Evolutionary conservation across 2,888 invertebrate genomes (phyloP), one percentile per base, ranked within the genome.

Genomic region (Erebia ligea): DNA sequence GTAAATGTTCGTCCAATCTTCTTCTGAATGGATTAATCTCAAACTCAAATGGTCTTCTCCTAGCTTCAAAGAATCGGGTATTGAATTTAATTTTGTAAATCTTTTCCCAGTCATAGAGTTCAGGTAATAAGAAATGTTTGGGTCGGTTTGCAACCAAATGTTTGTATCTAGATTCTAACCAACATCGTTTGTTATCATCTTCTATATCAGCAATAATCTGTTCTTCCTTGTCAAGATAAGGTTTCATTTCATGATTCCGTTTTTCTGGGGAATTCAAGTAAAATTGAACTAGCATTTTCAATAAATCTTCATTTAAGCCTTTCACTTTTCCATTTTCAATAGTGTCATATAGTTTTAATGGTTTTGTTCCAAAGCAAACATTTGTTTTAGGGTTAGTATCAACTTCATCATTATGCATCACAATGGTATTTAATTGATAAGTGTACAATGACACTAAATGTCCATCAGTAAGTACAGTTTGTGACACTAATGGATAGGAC

Each of bases 401-500:
- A n/a, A 94, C 88, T 78, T 95, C 84, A 76, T 96, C 94, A 45
- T 94, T 90, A 80, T 97, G 95, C 77, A 97, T 87, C 15, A 95
- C 82, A 50, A 95, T 94, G 0, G 98, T 99, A 85, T 99, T 99
- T 70, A 99, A 88, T 86, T 99, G 99, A 84, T 99, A 99, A 15
- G 96, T 95, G 82, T 96, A 97, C 76, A 99, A 96, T 0, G 97
- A 96, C 96, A 97, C 98, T 4, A 94, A 84, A 76, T 96, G 95
- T 0, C 99, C 99, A 89, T 99, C 97, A 0, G 98, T 98, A 54
- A 99, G 94, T 15, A 98, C 92, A 17, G 97, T 96, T 94, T 99
- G 99, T 4, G 97, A 97, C 0, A 96, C 95, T 69, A 99, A 86
- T 0, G 99, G 99, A 85, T 98, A 98, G 0, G 97, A 98, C 19